Conservation (phyloP, 2,113 vertebrate genomes). For the Oryzias celebensis region DNA sequence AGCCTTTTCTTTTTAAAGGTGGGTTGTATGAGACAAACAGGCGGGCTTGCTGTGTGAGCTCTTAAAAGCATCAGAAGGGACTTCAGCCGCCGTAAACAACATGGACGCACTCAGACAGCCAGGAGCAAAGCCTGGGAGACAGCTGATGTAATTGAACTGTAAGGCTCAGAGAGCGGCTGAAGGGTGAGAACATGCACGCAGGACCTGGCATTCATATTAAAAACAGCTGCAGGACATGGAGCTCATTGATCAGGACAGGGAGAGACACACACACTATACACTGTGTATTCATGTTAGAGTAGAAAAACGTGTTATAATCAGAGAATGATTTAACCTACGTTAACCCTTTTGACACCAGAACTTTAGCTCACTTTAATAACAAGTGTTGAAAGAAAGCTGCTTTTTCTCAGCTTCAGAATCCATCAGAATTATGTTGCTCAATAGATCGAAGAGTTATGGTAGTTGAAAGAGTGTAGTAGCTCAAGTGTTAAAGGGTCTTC, state of each 20-base stretch:
- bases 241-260: slow-evolving; percentile 9
- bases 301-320: too few relatives aligned
- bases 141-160: slow-evolving; percentile 61
- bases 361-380: too few relatives aligned
- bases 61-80: slow-evolving; percentile 49
- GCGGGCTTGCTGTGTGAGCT: slow-evolving; percentile 25
- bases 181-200: slow-evolving; percentile 15
- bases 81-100: slow-evolving; percentile 11
- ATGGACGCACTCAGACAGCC: slow-evolving; percentile 6
- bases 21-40: slow-evolving; percentile 33
- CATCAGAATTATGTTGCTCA: too few relatives aligned
- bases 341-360: too few relatives aligned
- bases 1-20: slow-evolving; percentile 41
- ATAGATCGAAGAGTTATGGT: too few relatives aligned
- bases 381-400: too few relatives aligned
- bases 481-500: too few relatives aligned
- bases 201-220: slow-evolving; percentile 44
- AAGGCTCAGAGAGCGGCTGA: slow-evolving; percentile 37
- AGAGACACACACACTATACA: too few relatives aligned
- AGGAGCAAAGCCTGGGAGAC: slow-evolving; percentile 34
- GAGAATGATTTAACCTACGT: too few relatives aligned
- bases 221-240: slow-evolving; percentile 26
- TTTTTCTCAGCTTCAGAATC: not conserved
- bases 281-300: too few relatives aligned
- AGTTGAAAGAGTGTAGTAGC: too few relatives aligned